A percentile compares a stretch with the other conserved stretches of the same genome.
Evolutionary conservation across 2,888 invertebrate species (phyloP).

Genomic region (Mimas tiliae): DNA sequence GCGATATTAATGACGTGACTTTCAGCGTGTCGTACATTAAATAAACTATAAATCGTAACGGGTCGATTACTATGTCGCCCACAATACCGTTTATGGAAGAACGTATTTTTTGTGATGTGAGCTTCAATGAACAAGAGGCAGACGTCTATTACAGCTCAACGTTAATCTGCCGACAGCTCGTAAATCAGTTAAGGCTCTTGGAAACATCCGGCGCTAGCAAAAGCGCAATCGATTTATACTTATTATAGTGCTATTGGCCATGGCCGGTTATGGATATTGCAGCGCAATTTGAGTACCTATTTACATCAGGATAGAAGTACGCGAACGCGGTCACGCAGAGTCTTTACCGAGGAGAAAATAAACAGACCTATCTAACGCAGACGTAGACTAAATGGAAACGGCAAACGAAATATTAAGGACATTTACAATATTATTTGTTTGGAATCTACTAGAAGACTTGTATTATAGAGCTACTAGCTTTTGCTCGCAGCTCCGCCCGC

Average conservation of each 20-base stretch:
- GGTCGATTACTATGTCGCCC: slow-evolving; percentile 35
- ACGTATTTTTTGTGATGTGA: slow-evolving; percentile 42
- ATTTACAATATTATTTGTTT: neutral
- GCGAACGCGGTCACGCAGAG: slow-evolving; percentile 68
- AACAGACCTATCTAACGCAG: slow-evolving; percentile 57
- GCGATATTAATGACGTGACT: neutral
- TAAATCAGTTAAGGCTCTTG: slow-evolving; percentile 51
- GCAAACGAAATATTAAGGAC: slow-evolving; percentile 3
- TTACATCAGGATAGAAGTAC: slow-evolving; percentile 64
- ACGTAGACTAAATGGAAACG: slow-evolving; percentile 41
- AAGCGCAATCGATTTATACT: slow-evolving; percentile 66
- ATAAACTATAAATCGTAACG: slow-evolving; percentile 41
- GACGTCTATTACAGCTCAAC: slow-evolving; percentile 34
- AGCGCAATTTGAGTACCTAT: slow-evolving; percentile 75
- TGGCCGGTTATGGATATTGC: slow-evolving; percentile 69
- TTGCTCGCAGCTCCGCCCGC: too few species aligned
- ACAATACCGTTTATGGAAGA: slow-evolving; percentile 42
- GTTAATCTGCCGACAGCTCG: slow-evolving; percentile 59
- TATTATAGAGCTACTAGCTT: neutral
- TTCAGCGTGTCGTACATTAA: slow-evolving; percentile 27
- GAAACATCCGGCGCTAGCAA: slow-evolving; percentile 35
- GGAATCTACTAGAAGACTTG: neutral
- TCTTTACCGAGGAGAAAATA: slow-evolving; percentile 64
- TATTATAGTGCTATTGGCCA: slow-evolving; percentile 70
- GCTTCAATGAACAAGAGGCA: slow-evolving; percentile 38